Evolutionary conservation across 2,797 vertebrate species (phyloP).

Genomic region (Pseudocheirus occidentalis): DNA sequence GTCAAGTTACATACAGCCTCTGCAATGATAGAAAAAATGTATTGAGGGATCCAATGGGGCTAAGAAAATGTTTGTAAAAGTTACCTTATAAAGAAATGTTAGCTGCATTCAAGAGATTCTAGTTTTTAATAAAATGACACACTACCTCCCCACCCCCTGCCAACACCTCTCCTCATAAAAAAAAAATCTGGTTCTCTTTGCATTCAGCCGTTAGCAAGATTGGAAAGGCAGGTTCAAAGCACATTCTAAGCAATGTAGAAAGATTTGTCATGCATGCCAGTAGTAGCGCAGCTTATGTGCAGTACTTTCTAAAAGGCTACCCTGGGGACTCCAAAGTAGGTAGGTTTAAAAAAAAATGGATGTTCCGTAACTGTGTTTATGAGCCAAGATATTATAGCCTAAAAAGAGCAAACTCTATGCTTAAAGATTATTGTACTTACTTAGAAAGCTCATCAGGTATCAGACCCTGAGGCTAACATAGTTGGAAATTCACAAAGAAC

Average conservation of each 20-base stretch:
- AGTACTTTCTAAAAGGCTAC: background rate
- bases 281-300: background rate
- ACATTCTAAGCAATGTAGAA: background rate
- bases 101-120: background rate
- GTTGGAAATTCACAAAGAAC: background rate
- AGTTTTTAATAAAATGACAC: background rate
- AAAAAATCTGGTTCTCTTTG: background rate
- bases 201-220: constrained; percentile 7
- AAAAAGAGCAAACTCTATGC: constrained; percentile 13
- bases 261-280: background rate
- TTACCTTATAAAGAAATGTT: background rate
- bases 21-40: background rate
- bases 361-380: constrained; percentile 6
- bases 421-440: constrained; percentile 39
- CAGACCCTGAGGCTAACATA: background rate
- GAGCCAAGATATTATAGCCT: background rate
- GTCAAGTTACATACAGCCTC: background rate
- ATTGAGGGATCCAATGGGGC: background rate
- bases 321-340: background rate
- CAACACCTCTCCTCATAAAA: constrained; percentile 2
- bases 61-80: constrained; percentile 8
- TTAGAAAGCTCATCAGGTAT: constrained; percentile 1
- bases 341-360: background rate
- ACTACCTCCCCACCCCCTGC: background rate
- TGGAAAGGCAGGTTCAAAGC: background rate